These are phyloP conservation scores for Sinella curviseta DNA, from an alignment of 1,140 invertebrate genomes.

Conservation along the genomic window DNA sequence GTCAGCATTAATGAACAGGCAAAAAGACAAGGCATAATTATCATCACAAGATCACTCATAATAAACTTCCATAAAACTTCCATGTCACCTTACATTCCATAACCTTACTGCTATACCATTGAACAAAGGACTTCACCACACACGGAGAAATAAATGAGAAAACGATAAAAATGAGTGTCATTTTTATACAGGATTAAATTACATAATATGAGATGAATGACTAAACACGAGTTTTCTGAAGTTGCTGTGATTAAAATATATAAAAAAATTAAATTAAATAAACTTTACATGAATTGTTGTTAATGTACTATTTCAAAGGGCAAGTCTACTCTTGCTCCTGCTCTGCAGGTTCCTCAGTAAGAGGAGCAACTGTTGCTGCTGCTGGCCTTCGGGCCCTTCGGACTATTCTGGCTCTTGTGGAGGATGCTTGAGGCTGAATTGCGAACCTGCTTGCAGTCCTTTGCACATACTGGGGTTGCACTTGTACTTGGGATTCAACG, in stretches of 20 bases:
- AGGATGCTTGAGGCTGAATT: not conserved
- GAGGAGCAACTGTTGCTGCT: conserved; percentile 14
- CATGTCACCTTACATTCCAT: no score
- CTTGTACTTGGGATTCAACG: not conserved
- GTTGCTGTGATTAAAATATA: no score
- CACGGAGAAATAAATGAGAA: not conserved
- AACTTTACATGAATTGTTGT: not conserved
- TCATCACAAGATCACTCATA: no score
- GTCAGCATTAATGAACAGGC: no score
- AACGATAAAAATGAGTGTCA: not conserved
- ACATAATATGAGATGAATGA: not conserved
- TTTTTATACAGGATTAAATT: conserved; percentile 5
- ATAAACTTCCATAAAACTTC: no score
- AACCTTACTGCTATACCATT: no score
- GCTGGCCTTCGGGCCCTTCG: not conserved
- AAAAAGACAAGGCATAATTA: no score
- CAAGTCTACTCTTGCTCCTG: not conserved
- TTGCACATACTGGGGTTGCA: not conserved
- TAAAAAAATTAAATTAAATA: no score
- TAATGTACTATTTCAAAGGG: not conserved
- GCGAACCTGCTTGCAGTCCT: conserved; percentile 23
- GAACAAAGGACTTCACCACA: not conserved
- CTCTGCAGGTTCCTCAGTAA: not conserved
- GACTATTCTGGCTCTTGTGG: conserved; percentile 1
- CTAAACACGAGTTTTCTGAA: not conserved